A percentile compares a stretch with the other conserved stretches of the same genome.
Conservation (phyloP, 2,888 invertebrate genomes). For the Standfussiana lucernea region DNA sequence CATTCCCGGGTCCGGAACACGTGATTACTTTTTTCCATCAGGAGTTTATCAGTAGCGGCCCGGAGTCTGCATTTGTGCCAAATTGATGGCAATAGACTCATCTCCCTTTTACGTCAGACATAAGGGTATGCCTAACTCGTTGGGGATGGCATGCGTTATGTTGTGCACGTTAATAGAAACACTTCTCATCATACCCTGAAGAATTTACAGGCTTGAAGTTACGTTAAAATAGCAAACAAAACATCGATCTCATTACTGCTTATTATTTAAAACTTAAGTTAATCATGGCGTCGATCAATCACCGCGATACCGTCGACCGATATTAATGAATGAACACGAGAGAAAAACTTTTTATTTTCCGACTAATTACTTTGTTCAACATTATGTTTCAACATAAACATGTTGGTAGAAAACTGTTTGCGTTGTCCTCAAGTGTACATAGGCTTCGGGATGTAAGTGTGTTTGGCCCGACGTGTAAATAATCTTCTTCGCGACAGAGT, state of each 20-base stretch:
- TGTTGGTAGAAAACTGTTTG: constrained; percentile 45
- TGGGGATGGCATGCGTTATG: no score
- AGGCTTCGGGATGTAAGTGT: constrained; percentile 52
- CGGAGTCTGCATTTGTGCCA: no score
- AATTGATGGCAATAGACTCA: no score
- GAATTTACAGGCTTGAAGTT: no score
- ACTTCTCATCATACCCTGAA: no score
- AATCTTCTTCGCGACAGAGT: constrained; percentile 39
- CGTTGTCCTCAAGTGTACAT: constrained; percentile 43
- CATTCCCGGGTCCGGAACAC: no score
- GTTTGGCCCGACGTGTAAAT: constrained; percentile 45
- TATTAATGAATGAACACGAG: constrained; percentile 62
- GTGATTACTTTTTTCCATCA: no score
- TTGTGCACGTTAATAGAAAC: no score
- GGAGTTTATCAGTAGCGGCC: no score
- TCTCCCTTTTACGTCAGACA: no score
- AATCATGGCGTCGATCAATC: constrained; percentile 73
- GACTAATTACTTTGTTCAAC: constrained; percentile 50
- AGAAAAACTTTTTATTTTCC: constrained; percentile 52
- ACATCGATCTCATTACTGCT: constrained; percentile 69
- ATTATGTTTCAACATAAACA: constrained; percentile 48
- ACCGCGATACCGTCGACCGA: constrained; percentile 60
- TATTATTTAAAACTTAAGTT: constrained; percentile 69
- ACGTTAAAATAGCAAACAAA: constrained; percentile 15
- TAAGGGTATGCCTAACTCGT: no score